These are phyloP conservation scores for Drosophila sechellia DNA, from an alignment of 1,140 invertebrate species.

Conservation along the genomic window DNA sequence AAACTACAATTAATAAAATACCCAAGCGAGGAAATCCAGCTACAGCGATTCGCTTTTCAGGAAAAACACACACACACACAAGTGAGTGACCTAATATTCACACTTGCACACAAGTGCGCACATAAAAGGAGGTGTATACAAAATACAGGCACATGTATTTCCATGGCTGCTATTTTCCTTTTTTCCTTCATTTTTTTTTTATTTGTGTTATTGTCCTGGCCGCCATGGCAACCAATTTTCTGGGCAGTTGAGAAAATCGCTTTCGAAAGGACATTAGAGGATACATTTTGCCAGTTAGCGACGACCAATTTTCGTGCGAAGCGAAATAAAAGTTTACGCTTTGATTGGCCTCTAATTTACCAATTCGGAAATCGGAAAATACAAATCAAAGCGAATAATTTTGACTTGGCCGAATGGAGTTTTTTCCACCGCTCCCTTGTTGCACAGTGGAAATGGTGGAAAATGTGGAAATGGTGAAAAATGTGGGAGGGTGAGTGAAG, in stretches of 20 bases:
- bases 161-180: constrained; percentile 40
- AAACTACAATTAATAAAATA: constrained; percentile 18
- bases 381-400: constrained; percentile 38
- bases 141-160: constrained; percentile 30
- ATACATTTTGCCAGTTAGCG: constrained; percentile 25
- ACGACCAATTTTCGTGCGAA: constrained; percentile 17
- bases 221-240: constrained; percentile 59
- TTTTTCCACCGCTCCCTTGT: not conserved
- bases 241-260: constrained; percentile 52
- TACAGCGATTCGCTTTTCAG: constrained; percentile 28
- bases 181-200: not conserved
- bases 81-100: constrained; percentile 39
- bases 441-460: constrained; percentile 4
- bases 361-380: constrained; percentile 36
- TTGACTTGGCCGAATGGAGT: constrained; percentile 15
- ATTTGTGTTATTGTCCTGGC: constrained; percentile 44
- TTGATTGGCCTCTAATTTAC: constrained; percentile 56
- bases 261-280: constrained; percentile 45
- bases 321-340: constrained; percentile 43
- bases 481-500: constrained; percentile 32
- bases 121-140: constrained; percentile 4
- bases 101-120: constrained; percentile 34
- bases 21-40: constrained; percentile 11
- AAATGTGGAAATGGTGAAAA: constrained; percentile 16
- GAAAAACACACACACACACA: not conserved